These are phyloP conservation scores for Botia kubotai DNA, from an alignment of 2,797 vertebrate species.

Conservation along the genomic window DNA sequence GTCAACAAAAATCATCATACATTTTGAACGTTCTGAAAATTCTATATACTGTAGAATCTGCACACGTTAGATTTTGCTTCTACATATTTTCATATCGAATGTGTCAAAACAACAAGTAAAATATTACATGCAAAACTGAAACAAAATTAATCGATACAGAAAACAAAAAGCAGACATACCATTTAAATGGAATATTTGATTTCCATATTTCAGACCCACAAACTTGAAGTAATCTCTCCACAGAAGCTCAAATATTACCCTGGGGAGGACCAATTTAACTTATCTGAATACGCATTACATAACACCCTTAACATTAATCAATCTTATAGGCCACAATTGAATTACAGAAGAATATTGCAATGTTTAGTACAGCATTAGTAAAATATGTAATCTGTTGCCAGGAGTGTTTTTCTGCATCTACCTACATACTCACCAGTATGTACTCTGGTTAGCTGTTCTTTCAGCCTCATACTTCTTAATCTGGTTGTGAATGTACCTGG, in stretches of 20 bases:
- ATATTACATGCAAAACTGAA: neutral
- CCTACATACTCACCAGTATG: slow-evolving; percentile 79
- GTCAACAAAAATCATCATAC: neutral
- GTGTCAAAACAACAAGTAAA: neutral
- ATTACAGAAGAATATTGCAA: neutral
- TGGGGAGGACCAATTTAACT: slow-evolving; percentile 50
- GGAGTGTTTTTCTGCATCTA: neutral
- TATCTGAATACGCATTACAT: neutral
- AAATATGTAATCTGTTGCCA: neutral
- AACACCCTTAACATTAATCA: neutral
- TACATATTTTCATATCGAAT: too few species aligned
- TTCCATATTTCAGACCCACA: slow-evolving; percentile 81
- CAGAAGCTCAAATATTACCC: slow-evolving; percentile 86
- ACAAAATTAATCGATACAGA: neutral
- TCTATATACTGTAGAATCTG: neutral
- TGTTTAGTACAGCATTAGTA: neutral
- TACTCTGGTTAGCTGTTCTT: slow-evolving; percentile 84
- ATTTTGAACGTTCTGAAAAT: neutral
- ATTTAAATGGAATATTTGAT: slow-evolving; percentile 77
- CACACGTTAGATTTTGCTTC: neutral
- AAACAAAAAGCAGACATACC: slow-evolving; percentile 67
- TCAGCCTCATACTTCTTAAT: slow-evolving; percentile 81
- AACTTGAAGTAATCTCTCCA: slow-evolving; percentile 88
- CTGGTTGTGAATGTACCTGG: slow-evolving; percentile 83
- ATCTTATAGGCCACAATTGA: neutral